Base-by-base conservation (phyloP, 2,888 invertebrate genomes). In the Caenorhabditis sp. region DNA sequence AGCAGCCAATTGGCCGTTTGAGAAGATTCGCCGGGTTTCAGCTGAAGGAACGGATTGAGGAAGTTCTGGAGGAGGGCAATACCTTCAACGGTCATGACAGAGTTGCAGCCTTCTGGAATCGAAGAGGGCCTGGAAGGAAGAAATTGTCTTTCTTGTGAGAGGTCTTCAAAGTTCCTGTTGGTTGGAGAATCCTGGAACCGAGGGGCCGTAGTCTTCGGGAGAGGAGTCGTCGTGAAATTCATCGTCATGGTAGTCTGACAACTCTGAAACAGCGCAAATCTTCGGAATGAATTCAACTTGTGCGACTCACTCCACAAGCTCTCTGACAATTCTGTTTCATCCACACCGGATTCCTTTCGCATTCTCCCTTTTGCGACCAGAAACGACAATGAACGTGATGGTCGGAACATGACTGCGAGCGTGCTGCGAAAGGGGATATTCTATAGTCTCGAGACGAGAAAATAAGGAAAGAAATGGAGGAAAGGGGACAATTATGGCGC, bases 361-460 rank as follows among this genome's bases (percentile, higher is more conserved):
- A 90, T 72, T 91, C 90, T 37, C 82, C 82, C 18, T 55, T 62
- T 28, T 79, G 61, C 20, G 88, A 78, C 90, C 90, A 90, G 61
- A 88, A 87, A n/a, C 53, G 55, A 61, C 90, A 90, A 67, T 81
- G 80, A 9, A 72, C 20, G 68, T 87, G 77, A 3, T 51, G 55
- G 64, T 88, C 85, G 55, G 77, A 62, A 69, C 88, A 88, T 68
- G 60, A 35, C 15, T 71, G 55, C 6, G 71, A 13, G 11, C 26
- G 61, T 28, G 67, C 76, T 76, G 76, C 28, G 40, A 55, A 50
- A 32, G 32, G 13, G 44, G 56, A 58, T 69, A 50, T 68, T 61
- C n/a, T 56, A 47, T 69, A 53, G 60, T 65, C 65, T 65, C 58
- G 72, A 67, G 69, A 58, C 37, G 50, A 22, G 40, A 26, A 67